Evolutionary conservation across 2,888 invertebrate genomes (phyloP), one percentile per base, ranked within the genome.

Genomic region (Agrochola litura): DNA sequence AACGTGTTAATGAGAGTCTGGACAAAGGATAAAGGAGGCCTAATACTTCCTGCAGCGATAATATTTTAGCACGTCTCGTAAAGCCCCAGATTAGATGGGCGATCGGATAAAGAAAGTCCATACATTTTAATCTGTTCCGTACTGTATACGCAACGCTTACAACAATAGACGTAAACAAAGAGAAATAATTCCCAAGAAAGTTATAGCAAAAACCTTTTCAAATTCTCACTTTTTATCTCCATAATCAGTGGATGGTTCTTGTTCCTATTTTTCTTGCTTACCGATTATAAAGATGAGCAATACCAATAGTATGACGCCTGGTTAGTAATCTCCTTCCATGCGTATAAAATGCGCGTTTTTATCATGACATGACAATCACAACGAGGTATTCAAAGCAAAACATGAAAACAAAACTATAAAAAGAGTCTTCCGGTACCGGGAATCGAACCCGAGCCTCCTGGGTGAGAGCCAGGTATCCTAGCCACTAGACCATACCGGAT

Each of bases 401-500:
- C 64, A 73, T 64, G 63, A 78, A 75, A 67, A 30, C 79, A 69
- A 68, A 81, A 81, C 67, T 72, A 37, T 60, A 69, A 81, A 92
- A 95, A 94, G 93, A 84, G 54, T 65, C 79, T 97, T 97, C 97
- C 97, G 96, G 95, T 97, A 97, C 97, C 97, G 97, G 97, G 97
- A 97, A 97, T 97, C 96, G 97, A 97, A 97, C 97, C 97, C 97
- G 97, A 96, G 97, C 97, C 97, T 97, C 95, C 96, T 96, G 96
- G 97, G 96, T 97, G 97, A 97, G 94, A 97, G 94, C 97, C 97
- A 97, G 97, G 95, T 97, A 97, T 97, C 97, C 97, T 97, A 97
- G 95, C 97, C 97, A 97, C 97, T 97, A 97, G 97, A 97, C 97
- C 96, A 97, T 97, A 97, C 95, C 96, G 97, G 97, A 97, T 92